Evolutionary conservation across 2,888 invertebrate species (phyloP), one percentile per base, ranked within the genome.

Genomic region (Ariolimax columbianus): DNA sequence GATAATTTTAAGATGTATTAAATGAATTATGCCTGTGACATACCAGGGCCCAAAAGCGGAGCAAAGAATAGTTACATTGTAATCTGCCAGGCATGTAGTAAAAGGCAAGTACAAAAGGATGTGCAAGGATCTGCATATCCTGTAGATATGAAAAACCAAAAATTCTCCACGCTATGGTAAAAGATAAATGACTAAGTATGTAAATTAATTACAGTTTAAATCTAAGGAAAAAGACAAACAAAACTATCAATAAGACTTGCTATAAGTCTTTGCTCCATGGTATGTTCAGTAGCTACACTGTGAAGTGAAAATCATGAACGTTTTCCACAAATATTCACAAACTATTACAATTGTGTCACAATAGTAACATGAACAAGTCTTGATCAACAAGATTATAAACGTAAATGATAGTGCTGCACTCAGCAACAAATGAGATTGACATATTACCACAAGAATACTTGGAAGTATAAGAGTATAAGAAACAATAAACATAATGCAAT

Each of bases 371-470:
- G 36, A 81, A 81, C 70, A 81, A 47, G 51, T 47, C 40, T 33
- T 68, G 51, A 36, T 66, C 9, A 72, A 40, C 38, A 72, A 23
- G 11, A 72, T 26, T 40, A 23, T 40, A 38, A 72, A 72, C 40
- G 0, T 72, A 55, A 68, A 68, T 68, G 68, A 9, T 33, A 17
- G 36, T 11, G 19, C 33, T 36, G 33, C 19, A 36, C 14, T 36
- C 36, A 0, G 9, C 36, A n/a, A 63, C 59, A 63, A 26, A 63
- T 63, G 59, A 79, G 33, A 43, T 3, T 47, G 81, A 51, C 81
- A 70, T 72, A 81, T 70, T 81, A 81, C 81, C 81, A 81, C 72
- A 70, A 81, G 81, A 51, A 72, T 72, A 6, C 38, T 33, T 7
- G 68, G 30, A 68, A 68, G 6, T 14, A 17, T 30, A 72, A 40